Evolutionary conservation across 2,888 invertebrate genomes (phyloP).

Genomic region (Clistopyga incitator): DNA sequence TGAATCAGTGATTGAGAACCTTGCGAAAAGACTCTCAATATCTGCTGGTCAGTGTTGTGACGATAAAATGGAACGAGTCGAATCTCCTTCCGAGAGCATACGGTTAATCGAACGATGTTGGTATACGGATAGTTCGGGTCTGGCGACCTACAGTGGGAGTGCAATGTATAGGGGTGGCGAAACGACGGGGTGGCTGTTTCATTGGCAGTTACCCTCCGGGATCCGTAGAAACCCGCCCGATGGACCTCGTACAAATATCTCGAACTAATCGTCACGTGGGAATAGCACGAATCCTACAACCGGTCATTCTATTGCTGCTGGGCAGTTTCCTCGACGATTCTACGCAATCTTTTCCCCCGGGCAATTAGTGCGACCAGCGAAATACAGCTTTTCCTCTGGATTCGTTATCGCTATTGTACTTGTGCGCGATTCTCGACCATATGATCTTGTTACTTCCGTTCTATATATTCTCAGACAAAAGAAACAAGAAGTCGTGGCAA

Average conservation of each 20-base stretch:
- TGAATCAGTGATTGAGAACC: constrained; percentile 68
- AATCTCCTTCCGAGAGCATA: constrained; percentile 61
- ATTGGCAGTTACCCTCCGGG: constrained; percentile 75
- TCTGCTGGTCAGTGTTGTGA: constrained; percentile 52
- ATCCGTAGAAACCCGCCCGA: constrained; percentile 72
- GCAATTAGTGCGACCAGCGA: constrained; percentile 53
- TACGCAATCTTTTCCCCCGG: constrained; percentile 61
- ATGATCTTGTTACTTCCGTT: constrained; percentile 20
- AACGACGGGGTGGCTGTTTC: constrained; percentile 75
- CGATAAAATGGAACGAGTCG: constrained; percentile 65
- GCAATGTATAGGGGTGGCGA: constrained; percentile 68
- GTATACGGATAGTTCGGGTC: constrained; percentile 70
- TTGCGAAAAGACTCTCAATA: constrained; percentile 62
- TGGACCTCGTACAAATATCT: constrained; percentile 71
- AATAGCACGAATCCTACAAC: constrained; percentile 58
- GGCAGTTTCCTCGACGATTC: constrained; percentile 61
- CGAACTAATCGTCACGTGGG: constrained; percentile 67
- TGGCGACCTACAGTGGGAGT: constrained; percentile 26
- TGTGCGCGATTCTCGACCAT: neutral
- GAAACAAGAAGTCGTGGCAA: neutral
- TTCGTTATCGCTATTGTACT: constrained; percentile 47
- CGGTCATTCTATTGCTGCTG: constrained; percentile 54
- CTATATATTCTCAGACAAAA: constrained; percentile 4
- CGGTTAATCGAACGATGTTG: constrained; percentile 78
- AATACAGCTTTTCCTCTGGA: constrained; percentile 2